phyloP scores from a whole-genome alignment of 1,140 invertebrate genomes.

The Drosophila willistoni region DNA sequence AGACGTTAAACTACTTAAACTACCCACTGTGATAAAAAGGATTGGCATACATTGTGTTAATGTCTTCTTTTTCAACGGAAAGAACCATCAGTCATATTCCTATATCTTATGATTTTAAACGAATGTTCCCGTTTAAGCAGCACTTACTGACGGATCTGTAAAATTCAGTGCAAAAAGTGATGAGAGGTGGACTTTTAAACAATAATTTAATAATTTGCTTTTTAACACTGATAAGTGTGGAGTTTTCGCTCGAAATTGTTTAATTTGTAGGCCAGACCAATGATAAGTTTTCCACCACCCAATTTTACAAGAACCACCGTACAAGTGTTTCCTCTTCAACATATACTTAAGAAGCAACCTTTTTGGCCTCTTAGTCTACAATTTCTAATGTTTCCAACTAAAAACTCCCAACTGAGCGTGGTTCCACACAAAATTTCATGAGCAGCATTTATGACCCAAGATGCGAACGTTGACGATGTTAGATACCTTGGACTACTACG shows the following conservation, averaged over 20 bases:
- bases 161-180: too few species aligned
- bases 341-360: slow-evolving; percentile 10
- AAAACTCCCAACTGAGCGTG: slow-evolving; percentile 6
- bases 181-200: not conserved
- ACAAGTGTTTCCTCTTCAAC: slow-evolving; percentile 18
- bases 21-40: too few species aligned
- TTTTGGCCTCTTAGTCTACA: slow-evolving; percentile 5
- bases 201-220: not conserved
- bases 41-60: too few species aligned
- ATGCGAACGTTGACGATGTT: slow-evolving; percentile 4
- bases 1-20: too few species aligned
- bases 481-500: not conserved
- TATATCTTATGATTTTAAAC: too few species aligned
- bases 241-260: not conserved
- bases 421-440: slow-evolving; percentile 8
- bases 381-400: slow-evolving; percentile 2
- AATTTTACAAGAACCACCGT: too few species aligned
- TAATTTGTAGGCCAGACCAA: not conserved
- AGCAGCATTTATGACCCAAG: slow-evolving; percentile 9
- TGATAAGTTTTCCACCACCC: not conserved
- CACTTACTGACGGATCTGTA: too few species aligned
- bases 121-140: too few species aligned
- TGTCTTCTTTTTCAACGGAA: too few species aligned
- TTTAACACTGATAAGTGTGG: not conserved
- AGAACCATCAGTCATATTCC: too few species aligned